Evolutionary conservation across 2,797 vertebrate genomes (phyloP), one percentile per base, ranked within the genome.

Genomic region (Amazona finschi): DNA sequence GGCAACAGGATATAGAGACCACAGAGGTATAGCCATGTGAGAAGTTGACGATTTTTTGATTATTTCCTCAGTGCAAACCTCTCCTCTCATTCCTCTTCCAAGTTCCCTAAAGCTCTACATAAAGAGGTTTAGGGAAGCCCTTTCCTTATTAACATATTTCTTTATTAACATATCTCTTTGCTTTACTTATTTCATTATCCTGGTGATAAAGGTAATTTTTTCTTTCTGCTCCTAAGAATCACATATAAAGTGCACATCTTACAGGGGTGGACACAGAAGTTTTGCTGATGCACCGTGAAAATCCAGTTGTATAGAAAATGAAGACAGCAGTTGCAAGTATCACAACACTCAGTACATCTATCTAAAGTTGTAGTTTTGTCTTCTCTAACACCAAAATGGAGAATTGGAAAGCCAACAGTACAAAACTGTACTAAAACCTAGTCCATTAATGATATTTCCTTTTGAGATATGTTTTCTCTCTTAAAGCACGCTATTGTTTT

Each of bases 41-140:
- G 33, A 88, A 87, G 38, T 22, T 33, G 9, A 81, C 80, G 67
- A 86, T 47, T 94, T 95, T 36, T 76, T 15, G 62, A 96, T 89
- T 94, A 90, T 87, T 94, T 97, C 86, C 72, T 89, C 72, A 72
- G 39, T 38, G 55, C 28, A 87, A 92, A 85, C 49, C 74, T 67
- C 74, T 82, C 49, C 64, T 90, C 89, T 89, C 74, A 44, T 50
- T 85, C 39, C 16, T 57, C n/a, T 89, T 84, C 83, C 67, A 73
- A 53, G 72, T 57, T 57, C 55, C 55, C 55, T 24, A 24, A 57
- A 57, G 55, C 55, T 57, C 55, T 31, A 81, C 16, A 80, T 70
- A 69, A 80, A 92, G 15, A 52, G 41, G 49, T 83, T 94, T 76
- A 87, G 80, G 91, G 60, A 93, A 93, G 38, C 28, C 78, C 72